Evolutionary conservation across 1,140 invertebrate genomes (phyloP).

Genomic region (Drosophila biarmipes): DNA sequence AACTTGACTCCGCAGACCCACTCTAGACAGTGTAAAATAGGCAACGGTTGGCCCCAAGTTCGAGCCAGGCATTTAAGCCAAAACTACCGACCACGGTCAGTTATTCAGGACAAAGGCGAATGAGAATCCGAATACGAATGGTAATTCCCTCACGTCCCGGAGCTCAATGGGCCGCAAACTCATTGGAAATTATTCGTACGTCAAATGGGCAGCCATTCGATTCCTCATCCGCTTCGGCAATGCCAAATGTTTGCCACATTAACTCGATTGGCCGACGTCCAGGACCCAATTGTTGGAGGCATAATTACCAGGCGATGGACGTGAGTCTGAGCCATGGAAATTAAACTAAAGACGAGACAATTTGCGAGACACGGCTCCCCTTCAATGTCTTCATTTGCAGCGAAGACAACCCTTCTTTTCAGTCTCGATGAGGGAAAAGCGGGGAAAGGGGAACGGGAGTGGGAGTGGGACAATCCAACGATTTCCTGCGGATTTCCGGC

Average conservation of each 20-base stretch:
- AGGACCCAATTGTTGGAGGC: constrained; percentile 67
- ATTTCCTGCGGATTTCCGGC: constrained; percentile 79
- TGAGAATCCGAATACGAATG: not conserved
- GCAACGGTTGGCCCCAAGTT: constrained; percentile 21
- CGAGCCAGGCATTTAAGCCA: constrained; percentile 35
- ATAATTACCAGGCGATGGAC: constrained; percentile 70
- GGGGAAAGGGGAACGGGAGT: not conserved
- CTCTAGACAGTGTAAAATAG: constrained; percentile 5
- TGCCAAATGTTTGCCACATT: constrained; percentile 77
- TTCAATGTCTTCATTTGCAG: constrained; percentile 20
- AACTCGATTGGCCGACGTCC: constrained; percentile 74
- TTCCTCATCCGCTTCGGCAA: constrained; percentile 47
- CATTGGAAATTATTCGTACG: constrained; percentile 81
- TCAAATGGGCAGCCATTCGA: constrained; percentile 54
- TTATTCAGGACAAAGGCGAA: constrained; percentile 37
- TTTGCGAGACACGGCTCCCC: constrained; percentile 33
- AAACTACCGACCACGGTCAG: constrained; percentile 9
- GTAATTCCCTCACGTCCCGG: constrained; percentile 55
- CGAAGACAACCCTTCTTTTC: constrained; percentile 58
- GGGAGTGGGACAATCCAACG: constrained; percentile 64
- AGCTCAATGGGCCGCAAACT: constrained; percentile 78
- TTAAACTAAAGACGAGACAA: constrained; percentile 72
- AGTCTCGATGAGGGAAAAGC: constrained; percentile 9
- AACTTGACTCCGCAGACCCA: constrained; percentile 11
- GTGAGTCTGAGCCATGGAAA: constrained; percentile 57